These are phyloP conservation scores for Oppia nitens DNA, from an alignment of 1,140 invertebrate genomes.

Conservation along the genomic window DNA sequence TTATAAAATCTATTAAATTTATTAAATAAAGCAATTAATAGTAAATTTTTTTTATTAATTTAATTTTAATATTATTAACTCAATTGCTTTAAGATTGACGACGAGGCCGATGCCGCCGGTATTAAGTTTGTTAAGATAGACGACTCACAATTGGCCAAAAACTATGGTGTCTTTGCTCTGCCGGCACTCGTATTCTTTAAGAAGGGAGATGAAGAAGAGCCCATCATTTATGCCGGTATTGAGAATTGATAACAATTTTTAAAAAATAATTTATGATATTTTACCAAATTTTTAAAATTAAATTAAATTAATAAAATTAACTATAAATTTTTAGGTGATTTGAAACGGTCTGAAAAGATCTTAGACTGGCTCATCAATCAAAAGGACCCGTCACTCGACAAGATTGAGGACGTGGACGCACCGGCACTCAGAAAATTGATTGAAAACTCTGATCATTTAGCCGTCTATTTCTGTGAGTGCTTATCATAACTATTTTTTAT, in stretches of 20 bases:
- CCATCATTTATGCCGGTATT: constrained; percentile 79
- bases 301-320: too few species aligned
- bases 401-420: constrained; percentile 29
- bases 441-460: constrained; percentile 19
- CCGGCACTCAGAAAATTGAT: constrained; percentile 22
- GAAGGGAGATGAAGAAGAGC: constrained; percentile 37
- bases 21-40: neutral
- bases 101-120: constrained; percentile 31
- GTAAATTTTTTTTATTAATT: constrained; percentile 4
- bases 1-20: neutral
- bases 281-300: too few species aligned
- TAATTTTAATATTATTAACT: neutral
- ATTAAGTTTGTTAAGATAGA: constrained; percentile 88
- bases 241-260: too few species aligned
- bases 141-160: constrained; percentile 67
- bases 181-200: constrained; percentile 37
- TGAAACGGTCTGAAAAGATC: constrained; percentile 24
- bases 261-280: too few species aligned
- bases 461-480: constrained; percentile 23
- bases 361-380: constrained; percentile 27
- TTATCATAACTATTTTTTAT: neutral
- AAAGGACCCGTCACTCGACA: constrained; percentile 28
- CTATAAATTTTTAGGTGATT: constrained; percentile 25
- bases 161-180: constrained; percentile 33
- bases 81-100: constrained; percentile 25